A percentile compares a stretch with the other conserved stretches of the same genome.
Conservation (phyloP, 2,888 invertebrate species). For the Carterocephalus palaemon region DNA sequence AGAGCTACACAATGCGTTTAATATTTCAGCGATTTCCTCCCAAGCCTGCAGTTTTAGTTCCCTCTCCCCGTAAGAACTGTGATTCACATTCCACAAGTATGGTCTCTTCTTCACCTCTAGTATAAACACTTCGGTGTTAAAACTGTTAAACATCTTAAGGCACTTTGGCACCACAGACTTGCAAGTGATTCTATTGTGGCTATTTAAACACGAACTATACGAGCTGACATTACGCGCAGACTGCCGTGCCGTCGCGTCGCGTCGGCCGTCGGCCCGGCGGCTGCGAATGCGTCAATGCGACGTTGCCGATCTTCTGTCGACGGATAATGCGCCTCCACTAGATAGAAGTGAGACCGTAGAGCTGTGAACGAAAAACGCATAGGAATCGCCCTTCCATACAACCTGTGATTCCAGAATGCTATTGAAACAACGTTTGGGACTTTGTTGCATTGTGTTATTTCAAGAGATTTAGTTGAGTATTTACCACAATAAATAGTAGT, state of each 20-base stretch:
- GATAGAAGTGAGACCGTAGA: no score
- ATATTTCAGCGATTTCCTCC: neutral
- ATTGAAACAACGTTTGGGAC: no score
- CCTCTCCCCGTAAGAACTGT: neutral
- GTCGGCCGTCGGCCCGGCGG: no score
- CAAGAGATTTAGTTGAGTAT: no score
- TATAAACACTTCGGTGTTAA: neutral
- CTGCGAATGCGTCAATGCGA: no score
- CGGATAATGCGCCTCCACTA: neutral
- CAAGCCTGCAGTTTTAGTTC: neutral
- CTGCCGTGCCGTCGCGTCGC: neutral
- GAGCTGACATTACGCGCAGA: slow-evolving; percentile 3
- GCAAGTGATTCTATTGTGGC: no score
- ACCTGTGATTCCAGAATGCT: no score
- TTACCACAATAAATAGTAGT: no score
- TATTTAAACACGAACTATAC: neutral
- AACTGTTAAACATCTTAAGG: neutral
- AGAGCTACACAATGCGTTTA: neutral
- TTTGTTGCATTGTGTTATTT: no score
- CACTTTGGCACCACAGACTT: no score
- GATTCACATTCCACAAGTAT: neutral
- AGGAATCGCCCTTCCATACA: no score
- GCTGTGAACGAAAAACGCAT: no score
- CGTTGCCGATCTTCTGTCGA: slow-evolving; percentile 5
- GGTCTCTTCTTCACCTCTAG: slow-evolving; percentile 1